Evolutionary conservation across 2,888 invertebrate species (phyloP).

Genomic region (Pemphredon lugubris): DNA sequence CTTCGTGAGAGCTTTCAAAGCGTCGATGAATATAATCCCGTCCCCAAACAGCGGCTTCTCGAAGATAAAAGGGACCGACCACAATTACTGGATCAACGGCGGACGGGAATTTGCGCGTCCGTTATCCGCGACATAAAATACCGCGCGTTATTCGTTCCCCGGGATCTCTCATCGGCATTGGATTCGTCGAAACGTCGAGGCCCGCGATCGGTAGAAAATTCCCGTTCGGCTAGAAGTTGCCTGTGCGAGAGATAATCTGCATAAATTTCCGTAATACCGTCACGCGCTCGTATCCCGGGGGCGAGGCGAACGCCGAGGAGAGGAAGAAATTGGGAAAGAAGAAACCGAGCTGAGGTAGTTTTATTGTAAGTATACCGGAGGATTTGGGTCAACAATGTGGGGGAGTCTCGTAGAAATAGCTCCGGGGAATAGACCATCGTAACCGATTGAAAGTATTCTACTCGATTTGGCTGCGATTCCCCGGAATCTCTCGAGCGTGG

Average conservation of each 20-base stretch:
- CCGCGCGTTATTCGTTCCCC: too few species aligned
- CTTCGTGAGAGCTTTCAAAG: too few species aligned
- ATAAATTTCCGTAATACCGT: conserved; percentile 34
- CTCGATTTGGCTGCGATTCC: conserved; percentile 63
- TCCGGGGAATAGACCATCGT: conserved; percentile 39
- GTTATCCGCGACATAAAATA: too few species aligned
- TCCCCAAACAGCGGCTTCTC: too few species aligned
- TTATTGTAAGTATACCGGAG: conserved; percentile 22
- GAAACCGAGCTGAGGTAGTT: conserved; percentile 11
- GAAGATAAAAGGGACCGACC: too few species aligned
- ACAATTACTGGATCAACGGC: too few species aligned
- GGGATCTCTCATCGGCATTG: too few species aligned
- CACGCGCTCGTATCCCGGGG: conserved; percentile 21
- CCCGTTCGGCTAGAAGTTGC: conserved; percentile 6
- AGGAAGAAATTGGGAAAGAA: background rate
- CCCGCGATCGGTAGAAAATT: conserved; percentile 5
- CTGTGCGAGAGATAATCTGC: conserved; percentile 25
- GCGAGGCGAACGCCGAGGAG: background rate
- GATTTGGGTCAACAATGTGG: conserved; percentile 58
- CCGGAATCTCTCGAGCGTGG: conserved; percentile 55
- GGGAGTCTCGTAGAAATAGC: conserved; percentile 50
- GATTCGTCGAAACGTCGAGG: too few species aligned
- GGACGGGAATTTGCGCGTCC: too few species aligned
- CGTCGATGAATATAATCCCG: too few species aligned
- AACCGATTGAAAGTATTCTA: conserved; percentile 65